These are phyloP conservation scores for Orius insidiosus DNA, from an alignment of 1,140 invertebrate genomes.

Conservation along the genomic window DNA sequence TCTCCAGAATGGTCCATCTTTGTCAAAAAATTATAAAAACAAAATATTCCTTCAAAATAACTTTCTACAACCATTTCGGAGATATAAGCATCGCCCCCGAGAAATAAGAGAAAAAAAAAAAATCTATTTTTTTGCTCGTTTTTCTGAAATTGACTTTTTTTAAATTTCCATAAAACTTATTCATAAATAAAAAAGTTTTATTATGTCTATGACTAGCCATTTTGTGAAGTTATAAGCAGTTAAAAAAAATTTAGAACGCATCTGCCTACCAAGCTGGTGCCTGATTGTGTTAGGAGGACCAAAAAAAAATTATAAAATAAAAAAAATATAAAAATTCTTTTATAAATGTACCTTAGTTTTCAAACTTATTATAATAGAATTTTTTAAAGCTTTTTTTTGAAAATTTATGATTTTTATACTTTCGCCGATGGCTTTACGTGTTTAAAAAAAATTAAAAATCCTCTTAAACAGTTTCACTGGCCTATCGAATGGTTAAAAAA, in stretches of 20 bases:
- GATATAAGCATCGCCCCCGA: no score
- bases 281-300: slow-evolving; percentile 14
- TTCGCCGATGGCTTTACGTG: background rate
- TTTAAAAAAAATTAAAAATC: background rate
- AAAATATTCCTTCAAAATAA: no score
- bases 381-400: background rate
- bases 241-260: slow-evolving; percentile 4
- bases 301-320: slow-evolving; percentile 8
- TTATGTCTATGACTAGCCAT: no score
- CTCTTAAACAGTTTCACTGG: slow-evolving; percentile 11
- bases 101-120: no score
- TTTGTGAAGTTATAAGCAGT: no score
- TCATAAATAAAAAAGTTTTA: no score
- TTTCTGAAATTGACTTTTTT: no score
- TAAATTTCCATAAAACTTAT: no score
- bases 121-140: no score
- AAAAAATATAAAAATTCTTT: slow-evolving; percentile 10
- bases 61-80: no score
- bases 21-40: background rate
- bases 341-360: slow-evolving; percentile 5
- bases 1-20: no score
- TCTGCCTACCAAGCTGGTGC: slow-evolving; percentile 13
- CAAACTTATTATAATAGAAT: background rate
- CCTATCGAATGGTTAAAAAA: slow-evolving; percentile 5
- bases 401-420: background rate